Percentiles rank a stretch among this genome's conserved stretches.
phyloP scores from a whole-genome alignment of 35 echinoderm and acorn worm genomes.

The Patiria miniata region DNA sequence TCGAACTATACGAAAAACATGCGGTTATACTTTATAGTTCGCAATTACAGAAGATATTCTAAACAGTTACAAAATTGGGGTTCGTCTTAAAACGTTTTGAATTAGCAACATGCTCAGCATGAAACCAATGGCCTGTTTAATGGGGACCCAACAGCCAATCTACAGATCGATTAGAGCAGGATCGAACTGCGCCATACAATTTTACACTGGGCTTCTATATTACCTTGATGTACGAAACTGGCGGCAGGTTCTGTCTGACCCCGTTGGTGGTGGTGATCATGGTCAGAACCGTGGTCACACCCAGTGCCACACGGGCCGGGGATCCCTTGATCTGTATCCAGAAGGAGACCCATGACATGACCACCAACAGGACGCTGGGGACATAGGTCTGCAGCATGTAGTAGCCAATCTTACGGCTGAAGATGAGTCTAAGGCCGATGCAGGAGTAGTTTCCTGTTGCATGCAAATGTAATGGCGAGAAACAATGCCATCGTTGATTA shows the following conservation, averaged over 20 bases:
- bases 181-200: not conserved
- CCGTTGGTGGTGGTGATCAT: constrained; percentile 87
- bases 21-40: too few species aligned
- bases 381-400: constrained; percentile 85
- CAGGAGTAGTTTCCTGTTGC: constrained; percentile 68
- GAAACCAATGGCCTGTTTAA: too few species aligned
- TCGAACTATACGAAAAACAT: too few species aligned
- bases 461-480: too few species aligned
- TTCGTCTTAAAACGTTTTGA: too few species aligned
- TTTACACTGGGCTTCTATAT: not conserved
- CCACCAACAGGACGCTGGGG: constrained; percentile 68
- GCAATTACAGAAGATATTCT: too few species aligned
- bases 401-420: constrained; percentile 68
- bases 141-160: not conserved
- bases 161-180: not conserved
- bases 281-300: constrained; percentile 79
- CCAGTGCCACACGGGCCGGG: constrained; percentile 77
- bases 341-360: constrained; percentile 86
- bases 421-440: constrained; percentile 54
- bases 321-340: constrained; percentile 78
- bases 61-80: too few species aligned
- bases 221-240: constrained; percentile 86
- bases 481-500: not conserved
- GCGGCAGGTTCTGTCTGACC: constrained; percentile 63
- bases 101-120: too few species aligned